phyloP scores from a whole-genome alignment of 2,888 invertebrate genomes.

The Subacronicta megacephala region DNA sequence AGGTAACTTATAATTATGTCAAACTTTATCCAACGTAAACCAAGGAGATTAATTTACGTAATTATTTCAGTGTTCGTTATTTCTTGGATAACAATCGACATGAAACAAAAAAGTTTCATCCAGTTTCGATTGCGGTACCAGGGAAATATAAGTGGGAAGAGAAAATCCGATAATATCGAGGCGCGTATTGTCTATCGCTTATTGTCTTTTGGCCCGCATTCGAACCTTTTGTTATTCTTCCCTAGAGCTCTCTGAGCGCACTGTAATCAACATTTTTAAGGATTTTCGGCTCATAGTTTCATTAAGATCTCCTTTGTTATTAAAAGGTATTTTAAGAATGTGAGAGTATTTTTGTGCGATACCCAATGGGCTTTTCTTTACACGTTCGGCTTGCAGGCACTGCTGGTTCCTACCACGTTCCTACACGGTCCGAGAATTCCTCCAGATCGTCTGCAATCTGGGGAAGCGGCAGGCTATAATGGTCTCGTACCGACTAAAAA shows the following conservation, averaged over 20 bases:
- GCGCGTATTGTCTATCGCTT: constrained; percentile 57
- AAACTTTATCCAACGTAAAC: not conserved
- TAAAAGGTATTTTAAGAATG: constrained; percentile 20
- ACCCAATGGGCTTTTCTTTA: too few species aligned
- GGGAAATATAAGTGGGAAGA: constrained; percentile 59
- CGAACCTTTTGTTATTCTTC: constrained; percentile 50
- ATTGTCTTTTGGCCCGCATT: constrained; percentile 58
- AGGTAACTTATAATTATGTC: not conserved
- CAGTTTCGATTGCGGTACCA: constrained; percentile 49
- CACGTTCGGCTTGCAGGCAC: too few species aligned
- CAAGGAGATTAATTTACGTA: not conserved
- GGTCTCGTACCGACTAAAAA: too few species aligned
- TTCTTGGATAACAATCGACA: constrained; percentile 33
- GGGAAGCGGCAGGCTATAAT: too few species aligned
- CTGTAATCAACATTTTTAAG: constrained; percentile 45
- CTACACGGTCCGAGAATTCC: too few species aligned
- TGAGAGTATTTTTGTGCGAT: constrained; percentile 31
- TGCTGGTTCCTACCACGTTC: too few species aligned
- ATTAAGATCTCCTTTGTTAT: constrained; percentile 32
- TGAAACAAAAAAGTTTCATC: constrained; percentile 30
- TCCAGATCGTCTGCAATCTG: too few species aligned
- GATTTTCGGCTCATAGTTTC: constrained; percentile 49
- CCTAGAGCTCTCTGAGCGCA: constrained; percentile 23
- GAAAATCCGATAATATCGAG: constrained; percentile 60
- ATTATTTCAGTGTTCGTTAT: constrained; percentile 4